These are phyloP conservation scores for Panopea generosa DNA, from an alignment of 2,888 invertebrate species.

Conservation along the genomic window DNA sequence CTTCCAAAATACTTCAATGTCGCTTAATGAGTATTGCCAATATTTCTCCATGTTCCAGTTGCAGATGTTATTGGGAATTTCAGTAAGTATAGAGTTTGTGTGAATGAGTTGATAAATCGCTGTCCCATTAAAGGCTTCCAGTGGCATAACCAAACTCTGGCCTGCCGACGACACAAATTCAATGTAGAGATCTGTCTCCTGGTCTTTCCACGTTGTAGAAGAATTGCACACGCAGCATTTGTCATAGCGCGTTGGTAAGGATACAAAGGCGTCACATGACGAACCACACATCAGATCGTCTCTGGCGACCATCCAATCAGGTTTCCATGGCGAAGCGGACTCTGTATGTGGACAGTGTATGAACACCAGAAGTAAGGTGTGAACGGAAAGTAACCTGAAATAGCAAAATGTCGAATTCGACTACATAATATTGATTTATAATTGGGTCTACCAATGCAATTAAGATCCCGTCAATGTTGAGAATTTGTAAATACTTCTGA, in stretches of 20 bases:
- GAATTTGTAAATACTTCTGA: too few species aligned
- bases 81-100: constrained; percentile 12
- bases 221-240: constrained; percentile 33
- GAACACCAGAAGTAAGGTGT: too few species aligned
- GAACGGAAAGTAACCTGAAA: too few species aligned
- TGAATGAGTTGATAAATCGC: constrained; percentile 19
- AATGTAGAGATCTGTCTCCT: constrained; percentile 16
- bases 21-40: neutral
- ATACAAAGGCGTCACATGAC: neutral
- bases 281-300: neutral
- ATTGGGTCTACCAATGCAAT: too few species aligned
- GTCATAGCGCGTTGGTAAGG: neutral
- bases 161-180: constrained; percentile 30
- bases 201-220: constrained; percentile 13
- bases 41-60: constrained; percentile 32
- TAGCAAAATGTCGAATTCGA: too few species aligned
- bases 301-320: neutral
- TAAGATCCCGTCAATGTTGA: too few species aligned
- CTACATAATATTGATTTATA: too few species aligned
- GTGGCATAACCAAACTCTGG: constrained; percentile 16
- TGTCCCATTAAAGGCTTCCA: neutral
- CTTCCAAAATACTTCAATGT: neutral
- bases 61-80: constrained; percentile 50
- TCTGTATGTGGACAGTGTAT: too few species aligned
- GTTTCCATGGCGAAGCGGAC: neutral